These are phyloP conservation scores for Emesis castigata DNA, from an alignment of 2,888 invertebrate genomes.

Conservation along the genomic window DNA sequence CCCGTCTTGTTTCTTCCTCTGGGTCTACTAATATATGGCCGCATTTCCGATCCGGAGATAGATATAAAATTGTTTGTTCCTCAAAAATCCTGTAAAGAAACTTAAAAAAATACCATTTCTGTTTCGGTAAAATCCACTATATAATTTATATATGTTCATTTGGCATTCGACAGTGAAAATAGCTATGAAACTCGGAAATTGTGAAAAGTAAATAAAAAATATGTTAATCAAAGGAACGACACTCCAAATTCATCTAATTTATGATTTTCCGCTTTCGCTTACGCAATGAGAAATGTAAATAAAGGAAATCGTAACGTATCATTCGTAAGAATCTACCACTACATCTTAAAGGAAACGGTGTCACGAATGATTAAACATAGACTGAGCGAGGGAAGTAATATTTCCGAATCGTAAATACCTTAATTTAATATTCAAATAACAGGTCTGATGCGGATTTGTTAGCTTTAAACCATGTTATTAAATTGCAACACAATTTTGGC, in stretches of 20 bases:
- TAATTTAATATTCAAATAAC: conserved; percentile 24
- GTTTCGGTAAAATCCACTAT: too few relatives aligned
- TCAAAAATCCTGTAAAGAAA: too few relatives aligned
- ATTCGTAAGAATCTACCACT: conserved; percentile 10
- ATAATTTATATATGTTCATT: too few relatives aligned
- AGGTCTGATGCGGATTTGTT: background rate
- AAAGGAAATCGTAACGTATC: conserved; percentile 8
- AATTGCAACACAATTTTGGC: background rate
- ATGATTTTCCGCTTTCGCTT: background rate
- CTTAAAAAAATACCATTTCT: too few relatives aligned
- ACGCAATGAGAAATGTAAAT: conserved; percentile 4
- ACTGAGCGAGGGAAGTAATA: conserved; percentile 19
- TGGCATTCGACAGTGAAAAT: background rate
- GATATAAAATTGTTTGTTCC: too few relatives aligned
- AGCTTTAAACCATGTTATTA: background rate
- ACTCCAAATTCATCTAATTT: background rate
- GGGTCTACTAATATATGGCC: too few relatives aligned
- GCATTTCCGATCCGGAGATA: too few relatives aligned
- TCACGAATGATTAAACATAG: conserved; percentile 26
- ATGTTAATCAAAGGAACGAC: background rate
- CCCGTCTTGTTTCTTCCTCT: too few relatives aligned
- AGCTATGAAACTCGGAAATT: background rate
- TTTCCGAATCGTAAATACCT: conserved; percentile 24
- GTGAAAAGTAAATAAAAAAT: background rate
- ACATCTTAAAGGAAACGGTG: conserved; percentile 25